phyloP scores from a whole-genome alignment of 2,797 vertebrate species.

The Macropodus opercularis region DNA sequence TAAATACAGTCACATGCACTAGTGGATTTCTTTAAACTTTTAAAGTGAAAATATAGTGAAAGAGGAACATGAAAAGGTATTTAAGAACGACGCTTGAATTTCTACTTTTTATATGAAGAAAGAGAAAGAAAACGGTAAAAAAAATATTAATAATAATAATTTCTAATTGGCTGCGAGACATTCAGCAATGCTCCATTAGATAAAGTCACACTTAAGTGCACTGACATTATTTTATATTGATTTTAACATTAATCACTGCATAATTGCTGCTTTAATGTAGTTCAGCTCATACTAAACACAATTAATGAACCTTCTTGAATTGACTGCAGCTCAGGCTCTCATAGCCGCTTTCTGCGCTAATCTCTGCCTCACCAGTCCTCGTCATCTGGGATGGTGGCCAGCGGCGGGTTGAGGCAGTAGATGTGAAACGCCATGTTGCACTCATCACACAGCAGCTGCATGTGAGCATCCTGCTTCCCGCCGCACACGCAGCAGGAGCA shows the following conservation, averaged over 20 bases:
- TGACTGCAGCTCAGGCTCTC: conserved; percentile 10
- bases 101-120: not conserved
- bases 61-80: too few species aligned
- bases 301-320: conserved; percentile 31
- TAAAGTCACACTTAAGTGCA: conserved; percentile 22
- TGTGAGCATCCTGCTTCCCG: conserved; percentile 96
- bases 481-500: conserved; percentile 97
- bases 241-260: conserved; percentile 30
- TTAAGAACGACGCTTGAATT: too few species aligned
- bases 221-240: conserved; percentile 30
- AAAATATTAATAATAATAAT: not conserved
- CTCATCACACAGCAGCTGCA: conserved; percentile 98
- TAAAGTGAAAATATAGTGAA: not conserved
- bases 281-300: conserved; percentile 9
- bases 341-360: conserved; percentile 18
- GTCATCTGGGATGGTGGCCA: conserved; percentile 95
- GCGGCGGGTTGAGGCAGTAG: conserved; percentile 97
- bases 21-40: not conserved
- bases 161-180: conserved; percentile 14
- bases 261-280: conserved; percentile 27
- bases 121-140: too few species aligned
- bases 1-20: not conserved
- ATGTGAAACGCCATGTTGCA: conserved; percentile 99
- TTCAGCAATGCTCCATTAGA: conserved; percentile 2
- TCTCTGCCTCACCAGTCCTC: conserved; percentile 92